These are phyloP conservation scores for Lampris megalopsis DNA, from an alignment of 2,113 vertebrate genomes.

Conservation along the genomic window DNA sequence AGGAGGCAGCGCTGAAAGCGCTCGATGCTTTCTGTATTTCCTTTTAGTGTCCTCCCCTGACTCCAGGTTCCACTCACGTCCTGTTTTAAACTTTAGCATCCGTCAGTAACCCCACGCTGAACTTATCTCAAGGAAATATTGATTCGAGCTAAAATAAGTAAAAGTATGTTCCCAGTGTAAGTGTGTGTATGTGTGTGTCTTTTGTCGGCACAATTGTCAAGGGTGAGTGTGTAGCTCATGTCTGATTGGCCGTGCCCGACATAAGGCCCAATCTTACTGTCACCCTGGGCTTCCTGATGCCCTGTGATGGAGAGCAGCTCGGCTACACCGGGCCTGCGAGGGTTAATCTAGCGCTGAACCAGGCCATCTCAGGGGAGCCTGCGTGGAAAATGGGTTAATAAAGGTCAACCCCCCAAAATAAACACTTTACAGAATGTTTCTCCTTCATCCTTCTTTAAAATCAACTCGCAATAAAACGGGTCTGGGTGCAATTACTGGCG, in stretches of 20 bases:
- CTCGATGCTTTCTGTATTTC: conserved; percentile 55
- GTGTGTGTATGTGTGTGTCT: conserved; percentile 29
- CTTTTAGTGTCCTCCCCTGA: conserved; percentile 62
- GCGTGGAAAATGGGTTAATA: conserved; percentile 96
- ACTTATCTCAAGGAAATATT: conserved; percentile 50
- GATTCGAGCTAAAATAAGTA: conserved; percentile 34
- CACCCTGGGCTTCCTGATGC: conserved; percentile 84
- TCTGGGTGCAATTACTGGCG: conserved; percentile 97
- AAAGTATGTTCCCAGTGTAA: conserved; percentile 8
- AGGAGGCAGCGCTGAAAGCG: conserved; percentile 40
- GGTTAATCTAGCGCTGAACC: conserved; percentile 87
- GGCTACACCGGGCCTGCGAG: conserved; percentile 84
- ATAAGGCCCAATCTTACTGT: conserved; percentile 88
- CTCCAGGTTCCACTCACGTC: conserved; percentile 50
- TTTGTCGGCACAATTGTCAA: conserved; percentile 21
- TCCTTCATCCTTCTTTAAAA: conserved; percentile 95
- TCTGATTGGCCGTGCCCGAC: conserved; percentile 75
- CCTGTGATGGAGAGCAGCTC: conserved; percentile 83
- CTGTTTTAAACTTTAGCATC: conserved; percentile 66
- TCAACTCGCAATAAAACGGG: conserved; percentile 95
- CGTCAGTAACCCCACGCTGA: conserved; percentile 43
- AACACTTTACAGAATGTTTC: conserved; percentile 97
- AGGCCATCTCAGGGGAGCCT: conserved; percentile 88
- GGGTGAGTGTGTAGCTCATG: conserved; percentile 57
- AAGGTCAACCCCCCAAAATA: conserved; percentile 95